These are phyloP conservation scores for Oncorhynchus masou DNA, from an alignment of 2,113 vertebrate species.

Conservation along the genomic window DNA sequence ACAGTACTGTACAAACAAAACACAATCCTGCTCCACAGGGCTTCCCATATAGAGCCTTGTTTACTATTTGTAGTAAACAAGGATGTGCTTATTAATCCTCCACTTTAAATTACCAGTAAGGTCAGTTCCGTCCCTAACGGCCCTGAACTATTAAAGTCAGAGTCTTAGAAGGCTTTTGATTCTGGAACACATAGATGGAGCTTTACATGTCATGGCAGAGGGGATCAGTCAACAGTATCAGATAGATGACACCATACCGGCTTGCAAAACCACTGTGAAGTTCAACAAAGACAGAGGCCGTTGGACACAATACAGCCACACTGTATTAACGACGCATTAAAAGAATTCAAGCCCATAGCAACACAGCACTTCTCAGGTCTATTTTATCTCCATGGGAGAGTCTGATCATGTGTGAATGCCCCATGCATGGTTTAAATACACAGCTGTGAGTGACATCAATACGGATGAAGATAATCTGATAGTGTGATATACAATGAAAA, in stretches of 20 bases:
- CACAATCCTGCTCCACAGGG: too few relatives aligned
- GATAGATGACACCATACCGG: constrained; percentile 33
- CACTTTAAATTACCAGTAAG: neutral
- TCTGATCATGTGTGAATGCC: neutral
- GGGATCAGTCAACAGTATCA: constrained; percentile 20
- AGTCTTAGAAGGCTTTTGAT: neutral
- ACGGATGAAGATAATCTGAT: neutral
- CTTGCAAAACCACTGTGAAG: constrained; percentile 32
- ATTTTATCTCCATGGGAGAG: neutral
- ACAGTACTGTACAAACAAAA: too few relatives aligned
- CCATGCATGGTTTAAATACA: neutral
- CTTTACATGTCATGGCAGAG: constrained; percentile 5
- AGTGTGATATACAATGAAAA: neutral
- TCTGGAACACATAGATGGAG: neutral
- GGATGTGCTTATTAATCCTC: constrained; percentile 24
- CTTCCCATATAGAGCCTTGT: too few relatives aligned
- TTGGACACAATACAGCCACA: neutral
- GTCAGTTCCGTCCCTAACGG: constrained; percentile 2
- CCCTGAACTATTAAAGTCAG: neutral
- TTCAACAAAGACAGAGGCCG: constrained; percentile 18
- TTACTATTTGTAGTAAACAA: too few relatives aligned
- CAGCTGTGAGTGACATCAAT: neutral
- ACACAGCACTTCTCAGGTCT: neutral
- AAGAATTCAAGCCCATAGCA: constrained; percentile 2
- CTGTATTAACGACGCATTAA: constrained; percentile 16